Evolutionary conservation across 1,140 invertebrate species (phyloP).

Genomic region (Stegodyphus dumicola): DNA sequence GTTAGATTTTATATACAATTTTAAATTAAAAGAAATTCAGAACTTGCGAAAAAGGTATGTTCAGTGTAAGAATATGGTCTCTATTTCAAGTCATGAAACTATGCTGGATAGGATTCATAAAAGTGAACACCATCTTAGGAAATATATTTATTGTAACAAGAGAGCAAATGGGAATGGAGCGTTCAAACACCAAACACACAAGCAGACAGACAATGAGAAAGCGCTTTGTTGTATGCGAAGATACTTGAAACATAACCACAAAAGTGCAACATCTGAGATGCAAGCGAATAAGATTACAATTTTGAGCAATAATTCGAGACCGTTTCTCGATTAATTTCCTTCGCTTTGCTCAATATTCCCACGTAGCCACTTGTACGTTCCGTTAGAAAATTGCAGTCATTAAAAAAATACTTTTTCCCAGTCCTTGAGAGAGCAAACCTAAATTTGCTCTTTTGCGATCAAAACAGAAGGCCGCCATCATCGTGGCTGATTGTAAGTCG

Average conservation of each 20-base stretch:
- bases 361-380: not conserved
- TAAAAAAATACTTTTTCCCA: constrained; percentile 29
- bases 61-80: too few species aligned
- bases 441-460: not conserved
- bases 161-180: constrained; percentile 7
- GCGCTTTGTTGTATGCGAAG: not conserved
- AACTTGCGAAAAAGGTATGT: too few species aligned
- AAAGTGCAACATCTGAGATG: constrained; percentile 18
- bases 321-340: not conserved
- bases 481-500: constrained; percentile 28
- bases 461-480: constrained; percentile 10
- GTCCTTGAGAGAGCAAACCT: not conserved
- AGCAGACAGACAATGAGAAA: not conserved
- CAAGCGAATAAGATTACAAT: not conserved
- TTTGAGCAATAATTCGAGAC: constrained; percentile 22
- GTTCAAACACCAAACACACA: constrained; percentile 21
- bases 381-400: constrained; percentile 32
- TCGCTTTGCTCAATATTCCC: not conserved
- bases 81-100: too few species aligned
- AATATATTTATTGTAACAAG: constrained; percentile 44
- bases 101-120: too few species aligned
- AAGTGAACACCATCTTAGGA: not conserved
- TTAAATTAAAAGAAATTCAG: too few species aligned
- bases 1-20: too few species aligned
- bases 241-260: constrained; percentile 2